Conservation (phyloP, 2,113 vertebrate species). For the Upupa epops region DNA sequence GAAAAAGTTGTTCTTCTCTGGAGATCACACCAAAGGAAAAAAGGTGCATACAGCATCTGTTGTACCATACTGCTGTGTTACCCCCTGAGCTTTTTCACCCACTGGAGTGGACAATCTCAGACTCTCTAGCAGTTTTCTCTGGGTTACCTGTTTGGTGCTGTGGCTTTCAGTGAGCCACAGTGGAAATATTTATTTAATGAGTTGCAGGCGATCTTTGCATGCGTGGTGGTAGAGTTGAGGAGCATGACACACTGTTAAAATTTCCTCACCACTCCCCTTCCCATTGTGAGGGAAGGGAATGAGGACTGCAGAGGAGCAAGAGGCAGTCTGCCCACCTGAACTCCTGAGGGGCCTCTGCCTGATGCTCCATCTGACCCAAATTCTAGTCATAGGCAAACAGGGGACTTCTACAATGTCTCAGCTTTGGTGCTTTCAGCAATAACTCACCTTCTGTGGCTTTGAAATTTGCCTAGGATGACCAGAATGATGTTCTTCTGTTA, state of each 20-base stretch:
- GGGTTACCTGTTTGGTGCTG: not conserved
- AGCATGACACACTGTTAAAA: not conserved
- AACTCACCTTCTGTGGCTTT: not conserved
- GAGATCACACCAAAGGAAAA: not conserved
- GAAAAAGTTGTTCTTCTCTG: slow-evolving; percentile 26
- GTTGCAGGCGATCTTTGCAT: not conserved
- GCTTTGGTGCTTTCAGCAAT: accelerated
- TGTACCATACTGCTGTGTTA: not conserved
- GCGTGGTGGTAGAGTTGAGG: not conserved
- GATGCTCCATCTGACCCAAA: not conserved
- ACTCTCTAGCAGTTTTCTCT: not conserved
- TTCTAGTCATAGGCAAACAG: not conserved
- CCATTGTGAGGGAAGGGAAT: not conserved
- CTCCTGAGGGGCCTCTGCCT: not conserved
- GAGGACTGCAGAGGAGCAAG: not conserved
- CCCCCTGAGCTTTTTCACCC: not conserved
- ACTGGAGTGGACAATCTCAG: not conserved
- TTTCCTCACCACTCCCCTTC: not conserved
- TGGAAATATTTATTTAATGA: slow-evolving; percentile 41
- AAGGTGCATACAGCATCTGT: not conserved
- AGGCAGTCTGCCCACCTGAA: not conserved
- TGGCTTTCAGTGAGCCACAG: not conserved
- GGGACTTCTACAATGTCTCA: not conserved
- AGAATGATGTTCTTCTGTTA: not conserved
- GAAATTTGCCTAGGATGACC: not conserved